Conservation (phyloP, 2,888 invertebrate genomes). For the Yponomeuta sedellus region DNA sequence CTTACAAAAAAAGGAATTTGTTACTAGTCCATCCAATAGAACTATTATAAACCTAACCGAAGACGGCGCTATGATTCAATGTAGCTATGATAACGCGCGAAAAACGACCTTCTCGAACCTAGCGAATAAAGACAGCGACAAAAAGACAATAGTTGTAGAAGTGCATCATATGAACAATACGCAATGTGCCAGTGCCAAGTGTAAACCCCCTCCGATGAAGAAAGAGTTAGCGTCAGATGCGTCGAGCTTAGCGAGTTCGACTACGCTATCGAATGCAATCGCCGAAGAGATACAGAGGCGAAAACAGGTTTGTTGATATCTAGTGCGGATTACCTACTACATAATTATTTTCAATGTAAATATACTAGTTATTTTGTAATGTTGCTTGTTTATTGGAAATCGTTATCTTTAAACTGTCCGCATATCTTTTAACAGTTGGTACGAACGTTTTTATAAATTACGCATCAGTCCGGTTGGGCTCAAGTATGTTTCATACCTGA, state of each 20-base stretch:
- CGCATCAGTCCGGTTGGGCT: too few species aligned
- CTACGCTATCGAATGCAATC: conserved; percentile 68
- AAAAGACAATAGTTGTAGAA: conserved; percentile 84
- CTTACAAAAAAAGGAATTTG: conserved; percentile 48
- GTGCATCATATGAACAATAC: conserved; percentile 76
- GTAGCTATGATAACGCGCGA: conserved; percentile 70
- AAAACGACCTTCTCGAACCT: conserved; percentile 54
- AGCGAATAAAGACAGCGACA: conserved; percentile 50
- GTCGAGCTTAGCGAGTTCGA: conserved; percentile 54
- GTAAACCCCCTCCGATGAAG: conserved; percentile 43
- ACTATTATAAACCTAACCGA: conserved; percentile 85
- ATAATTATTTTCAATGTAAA: too few species aligned
- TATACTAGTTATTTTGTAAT: too few species aligned
- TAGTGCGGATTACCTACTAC: background rate
- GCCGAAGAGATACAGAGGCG: conserved; percentile 67
- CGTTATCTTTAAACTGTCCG: too few species aligned
- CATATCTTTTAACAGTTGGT: too few species aligned
- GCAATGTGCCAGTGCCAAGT: conserved; percentile 47
- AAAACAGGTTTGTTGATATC: conserved; percentile 45
- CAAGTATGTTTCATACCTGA: too few species aligned
- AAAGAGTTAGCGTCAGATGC: conserved; percentile 47
- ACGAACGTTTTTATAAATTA: too few species aligned
- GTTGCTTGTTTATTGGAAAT: too few species aligned
- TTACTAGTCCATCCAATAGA: conserved; percentile 76
- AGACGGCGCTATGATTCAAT: conserved; percentile 83